Evolutionary conservation across 2,797 vertebrate genomes (phyloP).

Genomic region (Lutjanus argentimaculatus): DNA sequence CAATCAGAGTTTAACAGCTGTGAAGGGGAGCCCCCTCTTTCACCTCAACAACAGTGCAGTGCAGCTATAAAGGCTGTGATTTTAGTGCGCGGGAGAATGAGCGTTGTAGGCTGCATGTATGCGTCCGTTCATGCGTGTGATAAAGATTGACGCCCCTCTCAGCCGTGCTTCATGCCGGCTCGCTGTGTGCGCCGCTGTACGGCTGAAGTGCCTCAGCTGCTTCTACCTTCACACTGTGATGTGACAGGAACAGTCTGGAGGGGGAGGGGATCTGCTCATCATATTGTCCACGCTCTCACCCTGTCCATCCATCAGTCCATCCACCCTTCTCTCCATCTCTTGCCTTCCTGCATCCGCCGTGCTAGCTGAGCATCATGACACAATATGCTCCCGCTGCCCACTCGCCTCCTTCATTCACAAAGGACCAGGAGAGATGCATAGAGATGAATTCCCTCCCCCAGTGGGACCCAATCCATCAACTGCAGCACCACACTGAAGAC

Average conservation of each 20-base stretch:
- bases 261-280: slow-evolving; percentile 8
- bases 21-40: slow-evolving; percentile 43
- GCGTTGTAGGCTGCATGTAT: slow-evolving; percentile 30
- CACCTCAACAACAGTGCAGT: slow-evolving; percentile 23
- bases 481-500: slow-evolving; percentile 24
- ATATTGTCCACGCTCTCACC: slow-evolving; percentile 23
- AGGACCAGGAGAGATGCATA: slow-evolving; percentile 44
- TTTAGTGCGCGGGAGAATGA: slow-evolving; percentile 21
- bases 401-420: slow-evolving; percentile 52
- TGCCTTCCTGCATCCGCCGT: neutral
- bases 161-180: slow-evolving; percentile 5
- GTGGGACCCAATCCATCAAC: slow-evolving; percentile 66
- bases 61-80: slow-evolving; percentile 32
- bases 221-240: slow-evolving; percentile 29
- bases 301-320: slow-evolving; percentile 2
- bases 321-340: slow-evolving; percentile 20
- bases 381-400: slow-evolving; percentile 52
- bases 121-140: slow-evolving; percentile 45
- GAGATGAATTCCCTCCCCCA: slow-evolving; percentile 56
- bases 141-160: slow-evolving; percentile 51
- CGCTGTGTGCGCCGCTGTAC: slow-evolving; percentile 5
- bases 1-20: slow-evolving; percentile 53
- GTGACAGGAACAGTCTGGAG: slow-evolving; percentile 49
- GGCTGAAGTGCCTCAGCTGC: slow-evolving; percentile 58
- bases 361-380: slow-evolving; percentile 45